These are phyloP conservation scores for Parauchenoglanis punctatus DNA, from an alignment of 2,797 vertebrate genomes.

Conservation along the genomic window DNA sequence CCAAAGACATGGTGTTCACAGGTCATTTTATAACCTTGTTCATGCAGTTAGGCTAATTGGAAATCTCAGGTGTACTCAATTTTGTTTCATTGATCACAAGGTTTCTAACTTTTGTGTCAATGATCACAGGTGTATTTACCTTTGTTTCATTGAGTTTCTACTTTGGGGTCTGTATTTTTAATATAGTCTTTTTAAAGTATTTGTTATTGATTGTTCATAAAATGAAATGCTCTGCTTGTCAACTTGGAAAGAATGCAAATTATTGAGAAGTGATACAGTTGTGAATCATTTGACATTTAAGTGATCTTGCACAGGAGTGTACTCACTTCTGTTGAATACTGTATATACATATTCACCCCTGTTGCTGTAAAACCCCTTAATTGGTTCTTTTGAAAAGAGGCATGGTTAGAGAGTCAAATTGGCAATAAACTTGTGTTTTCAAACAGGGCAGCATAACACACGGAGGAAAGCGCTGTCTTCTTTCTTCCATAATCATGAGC, in stretches of 20 bases:
- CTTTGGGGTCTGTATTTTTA: too few relatives aligned
- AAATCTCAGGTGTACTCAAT: neutral
- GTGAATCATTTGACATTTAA: too few relatives aligned
- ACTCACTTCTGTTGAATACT: too few relatives aligned
- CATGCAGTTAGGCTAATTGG: neutral
- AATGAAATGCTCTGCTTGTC: neutral
- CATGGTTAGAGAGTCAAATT: neutral
- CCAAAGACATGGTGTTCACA: neutral
- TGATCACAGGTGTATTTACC: too few relatives aligned
- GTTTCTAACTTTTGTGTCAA: neutral
- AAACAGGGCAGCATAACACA: too few relatives aligned
- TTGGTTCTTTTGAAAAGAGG: neutral
- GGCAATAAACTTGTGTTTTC: too few relatives aligned
- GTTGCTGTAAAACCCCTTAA: neutral
- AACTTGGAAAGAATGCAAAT: neutral
- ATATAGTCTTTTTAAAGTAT: too few relatives aligned
- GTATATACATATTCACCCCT: neutral
- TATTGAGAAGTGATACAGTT: neutral
- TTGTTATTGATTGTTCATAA: neutral
- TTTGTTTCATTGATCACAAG: neutral
- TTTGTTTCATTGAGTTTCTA: too few relatives aligned
- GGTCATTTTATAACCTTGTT: neutral
- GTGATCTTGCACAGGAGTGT: too few relatives aligned
- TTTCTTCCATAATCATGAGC: too few relatives aligned
- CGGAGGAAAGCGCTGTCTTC: too few relatives aligned